These are phyloP conservation scores for Aricia agestis DNA, from an alignment of 1,140 invertebrate species.

Conservation along the genomic window DNA sequence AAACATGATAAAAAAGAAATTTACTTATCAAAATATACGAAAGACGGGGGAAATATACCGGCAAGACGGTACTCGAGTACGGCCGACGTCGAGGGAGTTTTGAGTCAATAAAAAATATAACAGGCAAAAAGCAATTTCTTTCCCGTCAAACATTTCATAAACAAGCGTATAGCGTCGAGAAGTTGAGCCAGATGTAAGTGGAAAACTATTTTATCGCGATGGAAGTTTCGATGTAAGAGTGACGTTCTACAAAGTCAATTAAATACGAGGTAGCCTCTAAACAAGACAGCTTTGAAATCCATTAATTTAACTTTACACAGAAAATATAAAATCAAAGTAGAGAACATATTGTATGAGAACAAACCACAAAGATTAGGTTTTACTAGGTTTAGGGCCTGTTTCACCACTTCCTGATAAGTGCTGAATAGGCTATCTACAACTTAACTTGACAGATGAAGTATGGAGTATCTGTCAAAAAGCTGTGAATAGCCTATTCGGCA, in stretches of 20 bases:
- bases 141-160: constrained; percentile 65
- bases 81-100: background rate
- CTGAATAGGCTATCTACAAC: too few species aligned
- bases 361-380: too few species aligned
- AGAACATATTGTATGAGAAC: too few species aligned
- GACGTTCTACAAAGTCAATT: constrained; percentile 2
- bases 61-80: background rate
- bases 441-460: too few species aligned
- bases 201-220: constrained; percentile 43
- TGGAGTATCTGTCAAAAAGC: too few species aligned
- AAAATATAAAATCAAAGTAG: too few species aligned
- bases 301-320: too few species aligned
- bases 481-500: too few species aligned
- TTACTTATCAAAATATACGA: constrained; percentile 6
- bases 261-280: background rate
- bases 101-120: constrained; percentile 27
- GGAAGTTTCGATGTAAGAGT: background rate
- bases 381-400: too few species aligned
- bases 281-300: background rate
- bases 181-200: constrained; percentile 38
- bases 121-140: constrained; percentile 52
- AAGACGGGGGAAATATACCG: background rate
- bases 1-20: constrained; percentile 8
- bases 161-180: constrained; percentile 38
- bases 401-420: too few species aligned